These are phyloP conservation scores for Limnephilus lunatus DNA, from an alignment of 2,888 invertebrate species.

Conservation along the genomic window DNA sequence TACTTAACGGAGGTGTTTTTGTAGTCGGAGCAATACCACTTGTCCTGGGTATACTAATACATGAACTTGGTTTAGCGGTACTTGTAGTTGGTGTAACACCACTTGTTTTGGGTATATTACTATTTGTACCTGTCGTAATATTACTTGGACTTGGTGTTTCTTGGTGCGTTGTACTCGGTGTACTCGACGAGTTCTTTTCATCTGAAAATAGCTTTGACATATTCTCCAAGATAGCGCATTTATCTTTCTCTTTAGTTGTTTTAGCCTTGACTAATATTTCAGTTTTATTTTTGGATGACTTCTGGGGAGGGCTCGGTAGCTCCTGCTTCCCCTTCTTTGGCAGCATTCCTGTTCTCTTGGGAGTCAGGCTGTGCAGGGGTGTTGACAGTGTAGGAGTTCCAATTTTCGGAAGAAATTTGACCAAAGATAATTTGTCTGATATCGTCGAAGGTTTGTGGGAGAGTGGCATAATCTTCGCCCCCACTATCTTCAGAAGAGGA, in stretches of 20 bases:
- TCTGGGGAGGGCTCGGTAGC: not conserved
- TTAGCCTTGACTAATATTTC: not conserved
- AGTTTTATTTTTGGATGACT: slow-evolving; percentile 17
- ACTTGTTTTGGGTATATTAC: not conserved
- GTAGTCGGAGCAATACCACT: not conserved
- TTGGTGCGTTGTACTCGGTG: not conserved
- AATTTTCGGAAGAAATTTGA: slow-evolving; percentile 48
- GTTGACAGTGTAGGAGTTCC: slow-evolving; percentile 49
- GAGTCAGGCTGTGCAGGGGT: not conserved
- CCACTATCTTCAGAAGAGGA: slow-evolving; percentile 45
- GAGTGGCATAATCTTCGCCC: slow-evolving; percentile 50
- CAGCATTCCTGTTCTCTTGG: not conserved
- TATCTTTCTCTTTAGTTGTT: slow-evolving; percentile 24
- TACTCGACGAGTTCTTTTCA: not conserved
- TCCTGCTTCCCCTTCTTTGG: slow-evolving; percentile 13
- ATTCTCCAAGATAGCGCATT: slow-evolving; percentile 24
- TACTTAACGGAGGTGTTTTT: not conserved
- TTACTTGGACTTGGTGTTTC: not conserved
- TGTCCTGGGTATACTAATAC: not conserved
- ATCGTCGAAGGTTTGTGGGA: slow-evolving; percentile 62
- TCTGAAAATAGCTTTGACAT: slow-evolving; percentile 21
- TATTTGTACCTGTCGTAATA: not conserved
- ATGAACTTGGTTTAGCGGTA: not conserved
- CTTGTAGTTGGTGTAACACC: not conserved
- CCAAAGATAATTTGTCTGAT: slow-evolving; percentile 65